Evolutionary conservation across 2,113 vertebrate genomes (phyloP).

Genomic region (Desmodus rotundus): DNA sequence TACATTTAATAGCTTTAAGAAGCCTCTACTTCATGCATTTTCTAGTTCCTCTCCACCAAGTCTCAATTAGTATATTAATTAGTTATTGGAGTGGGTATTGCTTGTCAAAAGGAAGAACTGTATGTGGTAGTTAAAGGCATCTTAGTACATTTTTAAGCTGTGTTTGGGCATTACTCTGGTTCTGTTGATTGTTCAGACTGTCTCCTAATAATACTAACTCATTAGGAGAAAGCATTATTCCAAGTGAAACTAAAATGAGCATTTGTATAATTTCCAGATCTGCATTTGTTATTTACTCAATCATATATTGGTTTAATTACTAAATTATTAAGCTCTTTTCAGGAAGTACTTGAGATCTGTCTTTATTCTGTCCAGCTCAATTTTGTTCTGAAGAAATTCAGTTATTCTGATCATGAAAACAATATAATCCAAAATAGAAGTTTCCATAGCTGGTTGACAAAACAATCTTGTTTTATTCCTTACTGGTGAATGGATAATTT

Average conservation of each 20-base stretch:
- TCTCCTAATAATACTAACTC: background rate
- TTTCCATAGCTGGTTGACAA: background rate
- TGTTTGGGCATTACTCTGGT: background rate
- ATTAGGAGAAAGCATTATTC: conserved; percentile 22
- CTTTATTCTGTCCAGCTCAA: background rate
- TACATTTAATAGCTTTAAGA: background rate
- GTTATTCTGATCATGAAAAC: background rate
- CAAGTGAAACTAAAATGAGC: background rate
- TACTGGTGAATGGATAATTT: background rate
- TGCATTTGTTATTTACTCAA: background rate
- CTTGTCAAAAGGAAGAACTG: background rate
- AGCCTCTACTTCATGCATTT: background rate
- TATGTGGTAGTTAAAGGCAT: background rate
- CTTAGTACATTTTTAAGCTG: background rate
- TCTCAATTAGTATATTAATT: conserved; percentile 8
- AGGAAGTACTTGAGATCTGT: background rate
- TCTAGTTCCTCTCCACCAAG: background rate
- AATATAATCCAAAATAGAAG: background rate
- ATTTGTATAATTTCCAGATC: background rate
- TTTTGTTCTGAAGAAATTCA: background rate
- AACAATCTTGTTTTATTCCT: background rate
- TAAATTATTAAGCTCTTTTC: conserved; percentile 1
- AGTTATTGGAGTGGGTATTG: background rate
- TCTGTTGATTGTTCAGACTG: background rate
- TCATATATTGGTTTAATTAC: conserved; percentile 39